Percentiles rank a stretch among this genome's conserved stretches.
phyloP scores from a whole-genome alignment of 2,113 vertebrate species.

The Parus major region DNA sequence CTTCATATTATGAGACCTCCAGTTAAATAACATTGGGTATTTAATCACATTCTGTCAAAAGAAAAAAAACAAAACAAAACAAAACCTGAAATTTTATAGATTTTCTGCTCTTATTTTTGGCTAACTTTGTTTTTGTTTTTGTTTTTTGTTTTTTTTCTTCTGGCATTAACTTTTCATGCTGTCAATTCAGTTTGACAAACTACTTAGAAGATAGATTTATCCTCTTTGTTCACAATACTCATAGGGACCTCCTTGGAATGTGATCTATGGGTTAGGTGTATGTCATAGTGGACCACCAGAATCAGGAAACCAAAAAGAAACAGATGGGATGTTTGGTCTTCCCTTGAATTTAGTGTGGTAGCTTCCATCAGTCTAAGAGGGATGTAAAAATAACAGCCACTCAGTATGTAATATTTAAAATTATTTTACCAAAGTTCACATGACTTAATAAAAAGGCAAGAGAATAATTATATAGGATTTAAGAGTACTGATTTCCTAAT shows the following conservation, averaged over 20 bases:
- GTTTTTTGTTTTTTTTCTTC: not conserved
- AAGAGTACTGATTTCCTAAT: not conserved
- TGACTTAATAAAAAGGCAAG: not conserved
- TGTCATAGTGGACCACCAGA: not conserved
- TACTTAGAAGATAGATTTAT: not conserved
- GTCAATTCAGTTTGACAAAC: not conserved
- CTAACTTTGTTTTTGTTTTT: not conserved
- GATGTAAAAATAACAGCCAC: not conserved
- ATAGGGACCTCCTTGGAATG: not conserved
- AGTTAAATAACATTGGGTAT: not conserved
- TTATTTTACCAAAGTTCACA: not conserved
- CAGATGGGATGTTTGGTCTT: not conserved
- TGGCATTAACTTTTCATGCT: not conserved
- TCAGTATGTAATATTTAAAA: not conserved
- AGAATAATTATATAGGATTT: not conserved
- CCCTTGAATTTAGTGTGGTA: not conserved
- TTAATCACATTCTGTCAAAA: not conserved
- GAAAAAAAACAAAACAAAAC: not conserved
- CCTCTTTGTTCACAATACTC: not conserved
- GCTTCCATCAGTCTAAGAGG: not conserved
- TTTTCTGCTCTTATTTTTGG: not conserved
- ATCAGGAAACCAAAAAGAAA: not conserved
- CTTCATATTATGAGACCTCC: not conserved
- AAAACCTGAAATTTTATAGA: not conserved
- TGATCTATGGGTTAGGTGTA: not conserved